Base-by-base conservation (phyloP, 1,140 invertebrate genomes). In the Meteorus sp. region DNA sequence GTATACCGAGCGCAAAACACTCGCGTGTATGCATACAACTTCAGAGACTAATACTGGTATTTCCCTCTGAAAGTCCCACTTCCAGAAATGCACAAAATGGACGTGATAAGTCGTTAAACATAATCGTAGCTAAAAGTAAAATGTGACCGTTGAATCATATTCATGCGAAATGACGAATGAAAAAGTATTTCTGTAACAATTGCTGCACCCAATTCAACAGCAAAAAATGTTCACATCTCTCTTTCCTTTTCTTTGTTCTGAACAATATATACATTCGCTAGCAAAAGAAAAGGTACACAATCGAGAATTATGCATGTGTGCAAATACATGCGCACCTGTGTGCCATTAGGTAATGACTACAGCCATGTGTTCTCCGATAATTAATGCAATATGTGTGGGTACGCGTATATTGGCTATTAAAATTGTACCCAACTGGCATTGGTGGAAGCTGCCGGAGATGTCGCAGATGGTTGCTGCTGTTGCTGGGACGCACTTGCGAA, bases 341-440 rank as follows among this genome's bases (percentile, higher is more conserved):
- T 8, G 17, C n/a, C 45, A 2, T 48, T 48, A 31, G 45, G 20
- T 48, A 48, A 48, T 9, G 8, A 31, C 25, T 9, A 9, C 50
- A 11, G 2, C 23, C n/a, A 11, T 22, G n/a, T 39, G 6, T 15
- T 39, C 13, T 29, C 19, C 37, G 19, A 27, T 20, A 20, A 52
- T 52, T 4, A 35, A 29, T 25, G 27, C n/a, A 50, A 13, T n/a
- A 31, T 27, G 45, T 22, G 13, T 39, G 13, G n/a, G 13, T 39
- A 23, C n/a, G 20, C n/a, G 25, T 22, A 23, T 13, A n/a, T 2
- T 5, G n/a, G 37, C 37, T 52, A 52, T 84, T 87, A 89, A 77
- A 89, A 89, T 71, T 89, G 88, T 59, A 89, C 88, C 88, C 87
- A 89, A 74, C 85, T 86, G 31, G 85, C 80, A 72, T 86, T 88